Conservation (phyloP, 2,888 invertebrate species). For the Epicampocera succincta region DNA sequence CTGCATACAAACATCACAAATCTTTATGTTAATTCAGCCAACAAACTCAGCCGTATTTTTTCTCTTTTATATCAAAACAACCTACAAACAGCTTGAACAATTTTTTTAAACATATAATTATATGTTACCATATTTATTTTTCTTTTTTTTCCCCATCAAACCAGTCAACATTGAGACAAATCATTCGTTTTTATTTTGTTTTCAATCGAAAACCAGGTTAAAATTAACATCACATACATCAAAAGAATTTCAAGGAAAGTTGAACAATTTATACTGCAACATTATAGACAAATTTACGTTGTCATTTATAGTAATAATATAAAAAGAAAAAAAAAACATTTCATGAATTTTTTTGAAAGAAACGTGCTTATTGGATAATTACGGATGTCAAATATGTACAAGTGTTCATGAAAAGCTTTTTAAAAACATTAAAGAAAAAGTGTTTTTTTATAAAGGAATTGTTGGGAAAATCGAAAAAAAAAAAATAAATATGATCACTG, state of each 20-base stretch:
- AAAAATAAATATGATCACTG: slow-evolving; percentile 36
- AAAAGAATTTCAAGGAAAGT: slow-evolving; percentile 63
- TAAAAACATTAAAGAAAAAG: slow-evolving; percentile 5
- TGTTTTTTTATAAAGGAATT: background rate
- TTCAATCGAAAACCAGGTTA: slow-evolving; percentile 37
- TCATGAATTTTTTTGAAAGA: background rate
- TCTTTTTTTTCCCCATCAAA: background rate
- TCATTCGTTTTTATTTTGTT: slow-evolving; percentile 33
- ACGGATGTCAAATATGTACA: slow-evolving; percentile 24
- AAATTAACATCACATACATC: slow-evolving; percentile 58
- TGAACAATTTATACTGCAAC: slow-evolving; percentile 30
- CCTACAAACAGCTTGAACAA: slow-evolving; percentile 24
- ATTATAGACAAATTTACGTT: slow-evolving; percentile 36
- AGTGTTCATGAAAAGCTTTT: background rate
- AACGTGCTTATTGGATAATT: slow-evolving; percentile 55
- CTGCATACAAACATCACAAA: slow-evolving; percentile 28
- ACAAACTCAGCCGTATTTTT: slow-evolving; percentile 9
- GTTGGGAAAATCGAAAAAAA: slow-evolving; percentile 5
- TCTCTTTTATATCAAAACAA: slow-evolving; percentile 9
- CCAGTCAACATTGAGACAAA: slow-evolving; percentile 46
- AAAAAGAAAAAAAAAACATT: background rate
- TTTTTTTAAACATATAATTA: slow-evolving; percentile 51
- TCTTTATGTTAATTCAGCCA: slow-evolving; percentile 51
- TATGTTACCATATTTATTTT: slow-evolving; percentile 18
- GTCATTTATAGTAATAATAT: slow-evolving; percentile 34